Conservation (phyloP, 2,113 vertebrate genomes). For the Chelonoidis abingdonii region DNA sequence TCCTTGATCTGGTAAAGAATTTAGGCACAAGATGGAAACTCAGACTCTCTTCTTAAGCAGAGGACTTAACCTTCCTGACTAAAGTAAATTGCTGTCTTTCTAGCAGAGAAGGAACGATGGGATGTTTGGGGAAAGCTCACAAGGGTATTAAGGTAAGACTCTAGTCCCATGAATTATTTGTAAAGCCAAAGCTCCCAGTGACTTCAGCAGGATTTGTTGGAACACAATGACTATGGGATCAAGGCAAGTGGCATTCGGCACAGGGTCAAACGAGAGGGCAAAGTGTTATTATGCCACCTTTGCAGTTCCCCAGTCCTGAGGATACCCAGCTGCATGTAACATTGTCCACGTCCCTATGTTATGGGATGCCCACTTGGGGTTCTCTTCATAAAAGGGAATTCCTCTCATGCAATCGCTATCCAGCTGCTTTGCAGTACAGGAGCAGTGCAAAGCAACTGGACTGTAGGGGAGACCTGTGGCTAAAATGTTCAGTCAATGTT, state of each 20-base stretch:
- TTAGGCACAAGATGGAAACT: background rate
- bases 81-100: background rate
- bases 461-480: background rate
- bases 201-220: background rate
- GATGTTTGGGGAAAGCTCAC: background rate
- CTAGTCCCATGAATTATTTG: background rate
- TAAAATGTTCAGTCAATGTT: background rate
- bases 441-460: background rate
- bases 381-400: background rate
- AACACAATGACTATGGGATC: background rate
- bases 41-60: background rate
- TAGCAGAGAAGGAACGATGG: background rate
- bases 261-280: background rate
- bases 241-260: background rate
- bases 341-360: background rate
- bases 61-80: background rate
- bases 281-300: background rate
- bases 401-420: background rate
- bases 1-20: constrained; percentile 17
- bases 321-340: background rate
- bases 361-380: background rate
- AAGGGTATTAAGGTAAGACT: background rate
- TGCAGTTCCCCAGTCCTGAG: background rate
- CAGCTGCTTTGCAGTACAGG: background rate
- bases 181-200: background rate